phyloP scores from a whole-genome alignment of 2,888 invertebrate species.

The Cenopis cana region DNA sequence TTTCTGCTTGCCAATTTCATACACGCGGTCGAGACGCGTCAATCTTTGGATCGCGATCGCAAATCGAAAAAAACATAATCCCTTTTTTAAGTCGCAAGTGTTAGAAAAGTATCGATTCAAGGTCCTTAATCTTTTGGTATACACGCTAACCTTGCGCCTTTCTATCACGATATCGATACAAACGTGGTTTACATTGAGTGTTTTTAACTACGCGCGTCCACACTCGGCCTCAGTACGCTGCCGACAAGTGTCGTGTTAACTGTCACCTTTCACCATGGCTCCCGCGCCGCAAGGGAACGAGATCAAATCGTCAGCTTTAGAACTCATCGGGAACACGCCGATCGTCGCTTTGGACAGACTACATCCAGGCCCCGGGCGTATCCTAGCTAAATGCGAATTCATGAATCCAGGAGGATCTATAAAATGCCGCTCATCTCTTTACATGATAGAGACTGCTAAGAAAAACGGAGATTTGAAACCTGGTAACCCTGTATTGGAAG shows the following conservation, averaged over 20 bases:
- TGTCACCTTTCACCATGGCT: conserved; percentile 49
- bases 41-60: conserved; percentile 5
- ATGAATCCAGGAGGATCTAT: conserved; percentile 81
- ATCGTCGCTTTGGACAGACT: conserved; percentile 75
- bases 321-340: conserved; percentile 78
- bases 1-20: conserved; percentile 32
- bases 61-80: neutral
- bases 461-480: conserved; percentile 67
- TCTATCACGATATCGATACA: conserved; percentile 21
- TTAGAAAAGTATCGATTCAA: neutral
- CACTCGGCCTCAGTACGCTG: conserved; percentile 6
- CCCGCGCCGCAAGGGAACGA: conserved; percentile 61
- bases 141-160: conserved; percentile 20
- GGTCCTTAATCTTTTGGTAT: conserved; percentile 12
- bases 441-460: conserved; percentile 70
- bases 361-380: conserved; percentile 73
- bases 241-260: conserved; percentile 29
- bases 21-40: conserved; percentile 12
- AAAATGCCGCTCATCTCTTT: conserved; percentile 74
- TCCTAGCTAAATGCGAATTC: conserved; percentile 79
- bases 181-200: conserved; percentile 14
- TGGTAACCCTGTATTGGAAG: conserved; percentile 70
- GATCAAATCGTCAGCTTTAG: conserved; percentile 75
- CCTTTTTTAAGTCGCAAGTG: conserved; percentile 4
- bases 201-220: conserved; percentile 25